Evolutionary conservation across 1,140 invertebrate species (phyloP).

Genomic region (Bombus ignitus): DNA sequence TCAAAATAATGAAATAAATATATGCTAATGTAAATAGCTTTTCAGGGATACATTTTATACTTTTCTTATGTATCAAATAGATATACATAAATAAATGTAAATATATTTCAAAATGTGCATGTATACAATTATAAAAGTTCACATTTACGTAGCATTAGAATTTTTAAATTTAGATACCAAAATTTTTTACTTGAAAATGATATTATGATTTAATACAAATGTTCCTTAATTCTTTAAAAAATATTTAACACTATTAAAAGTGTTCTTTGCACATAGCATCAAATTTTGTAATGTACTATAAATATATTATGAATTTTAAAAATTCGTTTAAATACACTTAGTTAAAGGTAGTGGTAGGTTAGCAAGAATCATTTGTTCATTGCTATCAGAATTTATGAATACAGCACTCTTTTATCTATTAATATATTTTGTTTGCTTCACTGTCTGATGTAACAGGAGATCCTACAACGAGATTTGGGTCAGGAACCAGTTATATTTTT

Average conservation of each 20-base stretch:
- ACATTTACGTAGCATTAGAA: not conserved
- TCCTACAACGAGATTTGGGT: constrained; percentile 83
- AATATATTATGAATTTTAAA: not conserved
- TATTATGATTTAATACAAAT: not conserved
- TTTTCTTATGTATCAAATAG: constrained; percentile 8
- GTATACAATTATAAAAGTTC: not conserved
- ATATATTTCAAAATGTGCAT: constrained; percentile 18
- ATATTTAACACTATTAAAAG: constrained; percentile 29
- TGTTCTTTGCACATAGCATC: not conserved
- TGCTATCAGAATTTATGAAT: constrained; percentile 7
- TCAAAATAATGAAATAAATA: constrained; percentile 49
- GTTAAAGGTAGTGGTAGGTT: not conserved
- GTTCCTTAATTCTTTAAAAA: not conserved
- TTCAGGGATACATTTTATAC: constrained; percentile 23
- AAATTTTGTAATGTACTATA: not conserved
- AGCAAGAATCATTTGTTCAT: constrained; percentile 6
- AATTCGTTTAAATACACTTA: not conserved
- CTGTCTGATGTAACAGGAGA: constrained; percentile 76
- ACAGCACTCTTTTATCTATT: not conserved
- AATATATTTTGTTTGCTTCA: constrained; percentile 44
- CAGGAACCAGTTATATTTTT: constrained; percentile 84
- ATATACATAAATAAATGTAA: constrained; percentile 4
- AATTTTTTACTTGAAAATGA: not conserved
- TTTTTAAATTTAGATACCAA: not conserved
- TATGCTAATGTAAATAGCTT: constrained; percentile 31